These are phyloP conservation scores for Pentamera pediparva DNA, from an alignment of 53 echinoderm and acorn worm genomes.

Conservation along the genomic window DNA sequence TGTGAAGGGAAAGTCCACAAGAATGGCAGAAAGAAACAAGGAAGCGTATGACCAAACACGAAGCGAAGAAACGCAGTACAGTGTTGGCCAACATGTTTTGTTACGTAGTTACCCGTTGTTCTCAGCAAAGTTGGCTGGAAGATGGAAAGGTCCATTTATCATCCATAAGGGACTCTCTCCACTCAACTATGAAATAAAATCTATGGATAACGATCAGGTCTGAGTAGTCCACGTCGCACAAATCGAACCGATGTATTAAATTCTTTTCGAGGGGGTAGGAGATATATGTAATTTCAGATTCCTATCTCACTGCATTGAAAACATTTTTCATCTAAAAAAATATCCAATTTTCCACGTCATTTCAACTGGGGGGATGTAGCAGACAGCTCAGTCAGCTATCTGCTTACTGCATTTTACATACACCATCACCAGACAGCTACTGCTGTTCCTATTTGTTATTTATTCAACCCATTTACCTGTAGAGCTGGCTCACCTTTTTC, in stretches of 20 bases:
- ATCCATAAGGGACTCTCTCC: conserved; percentile 1
- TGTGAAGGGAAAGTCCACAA: neutral
- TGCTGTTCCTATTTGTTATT: too few relatives aligned
- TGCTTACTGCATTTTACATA: too few relatives aligned
- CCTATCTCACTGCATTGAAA: too few relatives aligned
- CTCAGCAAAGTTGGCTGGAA: conserved; percentile 36
- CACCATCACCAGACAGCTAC: too few relatives aligned
- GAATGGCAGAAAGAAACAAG: conserved; percentile 12
- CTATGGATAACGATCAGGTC: neutral
- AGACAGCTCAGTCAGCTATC: too few relatives aligned
- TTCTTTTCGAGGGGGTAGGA: too few relatives aligned
- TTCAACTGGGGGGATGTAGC: conserved; percentile 21
- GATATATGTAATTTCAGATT: too few relatives aligned
- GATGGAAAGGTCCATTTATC: conserved; percentile 31
- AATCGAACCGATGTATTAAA: neutral
- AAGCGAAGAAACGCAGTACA: neutral
- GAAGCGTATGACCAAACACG: conserved; percentile 29
- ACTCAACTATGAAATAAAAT: neutral
- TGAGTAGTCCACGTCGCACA: conserved; percentile 3
- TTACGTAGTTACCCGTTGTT: conserved; percentile 35
- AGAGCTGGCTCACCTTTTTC: too few relatives aligned
- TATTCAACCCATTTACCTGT: too few relatives aligned
- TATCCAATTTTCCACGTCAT: neutral
- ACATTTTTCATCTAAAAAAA: too few relatives aligned
- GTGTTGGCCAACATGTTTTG: conserved; percentile 31